Percentiles rank a stretch among this genome's conserved stretches.
Conservation (phyloP, 2,797 vertebrate genomes). For the Esox lucius region DNA sequence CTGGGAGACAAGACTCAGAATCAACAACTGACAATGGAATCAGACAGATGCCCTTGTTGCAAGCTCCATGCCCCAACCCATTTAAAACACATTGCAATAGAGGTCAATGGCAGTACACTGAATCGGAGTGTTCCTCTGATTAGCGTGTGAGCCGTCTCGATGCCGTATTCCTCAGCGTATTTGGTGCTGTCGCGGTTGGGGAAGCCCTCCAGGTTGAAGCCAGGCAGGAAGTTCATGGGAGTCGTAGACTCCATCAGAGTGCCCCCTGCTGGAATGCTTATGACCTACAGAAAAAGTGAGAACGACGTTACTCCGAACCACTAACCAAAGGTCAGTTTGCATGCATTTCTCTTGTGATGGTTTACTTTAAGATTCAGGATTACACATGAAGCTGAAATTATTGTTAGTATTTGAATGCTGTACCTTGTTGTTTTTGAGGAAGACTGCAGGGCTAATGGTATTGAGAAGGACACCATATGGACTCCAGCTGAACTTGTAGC, state of each 20-base stretch:
- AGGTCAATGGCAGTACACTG: constrained; percentile 49
- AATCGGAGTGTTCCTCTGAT: constrained; percentile 93
- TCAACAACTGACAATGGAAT: not conserved
- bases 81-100: not conserved
- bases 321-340: not conserved
- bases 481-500: constrained; percentile 99
- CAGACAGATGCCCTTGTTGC: not conserved
- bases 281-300: constrained; percentile 68
- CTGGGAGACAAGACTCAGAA: constrained; percentile 59
- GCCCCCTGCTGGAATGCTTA: constrained; percentile 83
- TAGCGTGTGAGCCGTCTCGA: constrained; percentile 86
- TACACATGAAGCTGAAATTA: no score
- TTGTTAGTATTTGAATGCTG: constrained; percentile 5
- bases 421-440: constrained; percentile 86
- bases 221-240: constrained; percentile 89
- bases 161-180: constrained; percentile 86
- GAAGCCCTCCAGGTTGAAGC: constrained; percentile 92
- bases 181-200: constrained; percentile 95
- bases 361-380: not conserved
- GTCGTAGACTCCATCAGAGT: constrained; percentile 80
- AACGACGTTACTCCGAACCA: not conserved
- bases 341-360: no score
- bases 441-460: constrained; percentile 84
- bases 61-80: not conserved
- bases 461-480: constrained; percentile 89